Evolutionary conservation across 2,888 invertebrate genomes (phyloP).

Genomic region (Ferdinandea cuprea): DNA sequence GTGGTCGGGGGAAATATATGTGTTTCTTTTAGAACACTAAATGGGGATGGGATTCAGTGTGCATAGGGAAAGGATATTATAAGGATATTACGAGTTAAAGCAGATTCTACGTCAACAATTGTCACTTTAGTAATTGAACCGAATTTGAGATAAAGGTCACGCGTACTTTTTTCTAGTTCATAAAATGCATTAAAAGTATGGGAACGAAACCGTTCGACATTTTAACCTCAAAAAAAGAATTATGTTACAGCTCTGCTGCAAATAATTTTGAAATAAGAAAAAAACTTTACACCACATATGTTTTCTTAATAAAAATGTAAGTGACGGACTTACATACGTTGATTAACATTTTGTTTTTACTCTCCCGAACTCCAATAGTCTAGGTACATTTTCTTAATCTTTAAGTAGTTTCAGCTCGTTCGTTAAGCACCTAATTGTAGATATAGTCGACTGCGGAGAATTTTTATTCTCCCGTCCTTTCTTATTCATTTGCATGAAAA

Average conservation of each 20-base stretch:
- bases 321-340: no score
- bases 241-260: not conserved
- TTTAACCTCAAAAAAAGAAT: constrained; percentile 7
- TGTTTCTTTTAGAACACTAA: not conserved
- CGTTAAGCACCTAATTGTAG: no score
- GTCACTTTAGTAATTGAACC: constrained; percentile 56
- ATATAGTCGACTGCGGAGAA: no score
- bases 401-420: no score
- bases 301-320: no score
- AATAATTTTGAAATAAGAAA: no score
- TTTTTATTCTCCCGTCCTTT: no score
- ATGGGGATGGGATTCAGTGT: constrained; percentile 1
- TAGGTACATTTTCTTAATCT: no score
- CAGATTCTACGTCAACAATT: constrained; percentile 52
- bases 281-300: no score
- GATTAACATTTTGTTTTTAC: no score
- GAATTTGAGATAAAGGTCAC: constrained; percentile 11
- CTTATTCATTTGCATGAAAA: no score
- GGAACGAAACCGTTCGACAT: constrained; percentile 2
- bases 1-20: constrained; percentile 15
- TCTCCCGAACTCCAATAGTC: no score
- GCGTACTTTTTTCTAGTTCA: constrained; percentile 3
- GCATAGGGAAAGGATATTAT: not conserved
- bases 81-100: constrained; percentile 7
- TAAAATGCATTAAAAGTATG: not conserved